Evolutionary conservation across 2,888 invertebrate species (phyloP), one percentile per base, ranked within the genome.

Genomic region (Cataglyphis albicans): DNA sequence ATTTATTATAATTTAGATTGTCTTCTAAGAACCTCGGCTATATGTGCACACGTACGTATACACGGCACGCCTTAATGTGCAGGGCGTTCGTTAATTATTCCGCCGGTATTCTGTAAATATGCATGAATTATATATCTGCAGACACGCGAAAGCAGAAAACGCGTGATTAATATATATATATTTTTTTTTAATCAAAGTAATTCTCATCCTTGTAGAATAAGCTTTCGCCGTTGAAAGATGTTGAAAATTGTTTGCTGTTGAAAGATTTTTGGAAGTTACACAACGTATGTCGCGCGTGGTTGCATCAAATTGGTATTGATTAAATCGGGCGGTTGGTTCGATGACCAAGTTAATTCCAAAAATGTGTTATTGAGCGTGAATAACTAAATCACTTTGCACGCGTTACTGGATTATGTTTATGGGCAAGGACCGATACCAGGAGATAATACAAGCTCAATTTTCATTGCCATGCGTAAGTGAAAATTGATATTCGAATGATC

Each of bases 1-100:
- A 93, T 93, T 93, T 93, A 93, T 94, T 93, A 93, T 93, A 93
- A 93, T 92, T 92, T 91, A 91, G 91, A 93, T 92, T 91, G 91
- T 91, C 92, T 92, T 90, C 91, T 87, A 89, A 91, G 91, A 91
- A 91, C 89, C 89, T 59, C 86, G 82, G 80, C 90, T 88, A 87
- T 84, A 86, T 84, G 85, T 89, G 85, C 84, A 88, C 75, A 59
- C 84, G 84, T 87, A 84, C 84, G 68, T 82, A 76, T 81, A 72
- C 65, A 84, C 65, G 72, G 81, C 84, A 85, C 82, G 86, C 90
- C 87, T 88, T 91, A 90, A 90, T 91, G 91, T 84, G 91, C 89
- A 83, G 88, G n/a, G 85, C 90, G 91, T 91, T 89, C 92, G 91
- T 91, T 92, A 92, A 92, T 92, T 92, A 92, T 92, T 92, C 92